phyloP scores from a whole-genome alignment of 2,888 invertebrate genomes.

The Ctena decussata region DNA sequence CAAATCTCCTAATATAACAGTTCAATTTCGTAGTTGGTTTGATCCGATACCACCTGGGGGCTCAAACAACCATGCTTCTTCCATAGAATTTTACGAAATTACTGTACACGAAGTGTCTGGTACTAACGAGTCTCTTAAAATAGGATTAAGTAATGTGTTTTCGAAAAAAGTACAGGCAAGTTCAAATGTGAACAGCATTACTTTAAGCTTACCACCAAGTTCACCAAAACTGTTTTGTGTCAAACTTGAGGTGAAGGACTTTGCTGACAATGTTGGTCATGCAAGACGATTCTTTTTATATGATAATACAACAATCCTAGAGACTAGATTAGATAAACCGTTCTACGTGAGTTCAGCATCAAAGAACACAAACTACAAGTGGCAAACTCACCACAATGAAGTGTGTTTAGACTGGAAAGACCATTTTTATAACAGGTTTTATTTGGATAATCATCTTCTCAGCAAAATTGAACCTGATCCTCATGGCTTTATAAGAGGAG shows the following conservation, averaged over 20 bases:
- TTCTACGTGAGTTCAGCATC: conserved; percentile 45
- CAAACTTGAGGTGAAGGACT: conserved; percentile 50
- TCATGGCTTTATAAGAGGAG: too few species aligned
- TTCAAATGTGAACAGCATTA: neutral
- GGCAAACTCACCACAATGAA: conserved; percentile 53
- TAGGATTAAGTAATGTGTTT: neutral
- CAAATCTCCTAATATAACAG: neutral
- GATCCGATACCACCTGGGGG: neutral
- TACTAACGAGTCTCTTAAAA: neutral
- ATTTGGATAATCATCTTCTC: too few species aligned
- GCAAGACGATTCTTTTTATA: conserved; percentile 62
- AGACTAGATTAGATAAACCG: conserved; percentile 3
- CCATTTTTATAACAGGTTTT: too few species aligned
- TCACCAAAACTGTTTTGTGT: conserved; percentile 33
- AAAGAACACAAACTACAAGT: conserved; percentile 26
- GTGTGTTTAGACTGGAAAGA: too few species aligned
- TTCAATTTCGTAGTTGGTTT: neutral
- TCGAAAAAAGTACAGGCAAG: too few species aligned
- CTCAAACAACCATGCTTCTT: neutral
- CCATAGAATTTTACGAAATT: neutral
- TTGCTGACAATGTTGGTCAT: conserved; percentile 56
- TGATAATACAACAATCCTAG: conserved; percentile 53
- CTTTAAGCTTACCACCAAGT: neutral
- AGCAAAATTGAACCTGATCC: too few species aligned
- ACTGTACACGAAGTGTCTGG: neutral